A percentile compares a stretch with the other conserved stretches of the same genome.
Evolutionary conservation across 2,113 vertebrate genomes (phyloP).

Genomic region (Xiphophorus couchianus): DNA sequence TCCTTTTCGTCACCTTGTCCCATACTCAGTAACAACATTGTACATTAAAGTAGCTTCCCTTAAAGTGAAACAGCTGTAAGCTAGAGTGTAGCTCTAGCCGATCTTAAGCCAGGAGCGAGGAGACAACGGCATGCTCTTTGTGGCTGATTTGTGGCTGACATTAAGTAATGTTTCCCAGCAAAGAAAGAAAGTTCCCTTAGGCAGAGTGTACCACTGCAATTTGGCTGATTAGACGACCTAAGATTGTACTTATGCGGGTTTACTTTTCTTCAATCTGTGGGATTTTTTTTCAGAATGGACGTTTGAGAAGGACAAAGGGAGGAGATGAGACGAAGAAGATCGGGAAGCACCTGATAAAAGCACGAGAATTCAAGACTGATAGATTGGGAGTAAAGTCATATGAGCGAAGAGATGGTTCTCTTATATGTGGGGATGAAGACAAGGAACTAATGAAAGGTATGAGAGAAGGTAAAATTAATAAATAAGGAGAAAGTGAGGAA

Average conservation of each 20-base stretch:
- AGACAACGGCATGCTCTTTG: conserved; percentile 15
- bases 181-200: conserved; percentile 39
- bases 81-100: conserved; percentile 13
- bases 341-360: neutral
- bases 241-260: conserved; percentile 63
- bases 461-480: neutral
- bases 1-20: neutral
- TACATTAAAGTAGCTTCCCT: neutral
- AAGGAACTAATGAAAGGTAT: neutral
- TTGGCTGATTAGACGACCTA: conserved; percentile 71
- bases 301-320: neutral
- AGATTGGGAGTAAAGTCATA: neutral
- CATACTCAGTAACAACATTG: neutral
- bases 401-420: neutral
- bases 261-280: conserved; percentile 66
- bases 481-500: conserved; percentile 2
- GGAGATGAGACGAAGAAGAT: neutral
- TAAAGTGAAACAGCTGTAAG: neutral
- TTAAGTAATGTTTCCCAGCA: conserved; percentile 70
- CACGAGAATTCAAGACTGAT: neutral
- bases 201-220: conserved; percentile 58
- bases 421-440: neutral
- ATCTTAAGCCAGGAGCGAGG: conserved; percentile 15
- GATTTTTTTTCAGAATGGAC: conserved; percentile 45
- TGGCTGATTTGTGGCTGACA: conserved; percentile 59